Evolutionary conservation across 1,140 invertebrate genomes (phyloP).

Genomic region (Scaptomyza montana): DNA sequence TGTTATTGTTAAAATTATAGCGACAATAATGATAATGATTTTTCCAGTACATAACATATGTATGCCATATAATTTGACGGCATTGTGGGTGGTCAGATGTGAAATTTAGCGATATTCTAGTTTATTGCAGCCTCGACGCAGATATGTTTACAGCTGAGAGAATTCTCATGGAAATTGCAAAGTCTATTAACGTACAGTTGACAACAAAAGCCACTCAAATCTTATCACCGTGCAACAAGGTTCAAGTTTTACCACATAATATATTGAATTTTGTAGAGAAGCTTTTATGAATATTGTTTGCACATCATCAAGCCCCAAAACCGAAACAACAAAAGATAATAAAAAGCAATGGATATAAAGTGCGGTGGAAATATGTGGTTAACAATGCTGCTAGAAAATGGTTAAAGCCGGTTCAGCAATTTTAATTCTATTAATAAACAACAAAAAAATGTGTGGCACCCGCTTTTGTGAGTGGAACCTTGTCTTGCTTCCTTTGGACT

Average conservation of each 20-base stretch:
- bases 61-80: slow-evolving; percentile 10
- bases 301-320: slow-evolving; percentile 10
- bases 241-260: slow-evolving; percentile 47
- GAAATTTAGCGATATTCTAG: slow-evolving; percentile 41
- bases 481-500: neutral
- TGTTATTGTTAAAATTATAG: slow-evolving; percentile 22
- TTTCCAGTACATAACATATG: slow-evolving; percentile 12
- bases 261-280: slow-evolving; percentile 2
- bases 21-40: slow-evolving; percentile 4
- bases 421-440: slow-evolving; percentile 34
- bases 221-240: slow-evolving; percentile 69
- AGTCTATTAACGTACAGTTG: slow-evolving; percentile 61
- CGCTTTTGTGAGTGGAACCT: neutral
- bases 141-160: slow-evolving; percentile 5
- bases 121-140: neutral
- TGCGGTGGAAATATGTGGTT: neutral
- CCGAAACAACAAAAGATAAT: slow-evolving; percentile 27
- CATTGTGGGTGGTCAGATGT: slow-evolving; percentile 21
- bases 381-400: neutral
- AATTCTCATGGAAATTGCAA: slow-evolving; percentile 6
- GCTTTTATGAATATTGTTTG: slow-evolving; percentile 23
- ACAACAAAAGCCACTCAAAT: slow-evolving; percentile 50
- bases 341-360: slow-evolving; percentile 39
- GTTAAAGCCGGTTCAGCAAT: slow-evolving; percentile 3
- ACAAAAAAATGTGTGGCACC: neutral